Percentiles rank a stretch among this genome's conserved stretches.
Conservation (phyloP, 1,140 invertebrate genomes). For the Brachionus paranguensis region DNA sequence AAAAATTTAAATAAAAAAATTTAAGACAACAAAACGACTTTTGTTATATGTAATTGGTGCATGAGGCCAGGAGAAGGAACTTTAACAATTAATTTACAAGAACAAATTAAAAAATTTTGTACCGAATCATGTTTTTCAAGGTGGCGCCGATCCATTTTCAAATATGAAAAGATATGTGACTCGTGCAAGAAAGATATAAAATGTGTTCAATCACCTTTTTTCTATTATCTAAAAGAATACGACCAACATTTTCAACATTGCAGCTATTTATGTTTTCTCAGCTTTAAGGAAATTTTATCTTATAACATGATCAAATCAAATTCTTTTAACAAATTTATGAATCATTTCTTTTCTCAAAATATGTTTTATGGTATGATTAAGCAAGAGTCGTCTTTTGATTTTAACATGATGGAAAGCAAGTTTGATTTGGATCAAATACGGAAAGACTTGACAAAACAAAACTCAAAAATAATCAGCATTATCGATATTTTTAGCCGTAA, state of each 20-base stretch:
- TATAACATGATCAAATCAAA: slow-evolving; percentile 23
- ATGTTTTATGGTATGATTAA: neutral
- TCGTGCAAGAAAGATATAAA: neutral
- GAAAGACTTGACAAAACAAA: neutral
- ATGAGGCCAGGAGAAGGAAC: neutral
- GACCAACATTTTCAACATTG: slow-evolving; percentile 31
- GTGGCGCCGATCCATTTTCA: neutral
- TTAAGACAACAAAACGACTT: neutral
- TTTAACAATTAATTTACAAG: neutral
- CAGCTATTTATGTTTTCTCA: slow-evolving; percentile 15
- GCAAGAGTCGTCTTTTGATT: neutral
- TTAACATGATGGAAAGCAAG: neutral
- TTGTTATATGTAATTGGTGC: slow-evolving; percentile 28
- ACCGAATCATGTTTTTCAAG: neutral
- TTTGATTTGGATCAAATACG: neutral
- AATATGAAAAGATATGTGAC: slow-evolving; percentile 7
- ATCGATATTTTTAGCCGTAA: neutral
- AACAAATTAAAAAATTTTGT: slow-evolving; percentile 23
- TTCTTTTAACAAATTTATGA: neutral
- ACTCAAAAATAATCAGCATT: neutral
- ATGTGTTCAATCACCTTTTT: neutral
- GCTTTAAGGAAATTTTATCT: neutral
- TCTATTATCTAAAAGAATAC: neutral
- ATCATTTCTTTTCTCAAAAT: neutral
- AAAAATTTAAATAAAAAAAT: neutral